Conservation (phyloP, 2,797 vertebrate species). For the Poeciliopsis paucimaculata region DNA sequence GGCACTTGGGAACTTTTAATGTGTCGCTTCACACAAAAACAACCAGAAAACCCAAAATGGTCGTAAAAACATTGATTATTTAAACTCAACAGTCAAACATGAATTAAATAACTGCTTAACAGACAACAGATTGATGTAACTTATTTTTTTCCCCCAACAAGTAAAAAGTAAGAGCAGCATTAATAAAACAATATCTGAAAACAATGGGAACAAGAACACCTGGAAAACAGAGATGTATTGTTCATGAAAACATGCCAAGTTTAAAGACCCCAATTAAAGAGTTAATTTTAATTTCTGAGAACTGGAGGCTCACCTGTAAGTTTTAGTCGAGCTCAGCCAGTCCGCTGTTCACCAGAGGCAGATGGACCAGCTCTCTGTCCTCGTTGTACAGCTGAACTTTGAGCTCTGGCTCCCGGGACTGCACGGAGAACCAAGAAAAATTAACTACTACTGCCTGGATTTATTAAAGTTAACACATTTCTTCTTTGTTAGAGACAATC, state of each 20-base stretch:
- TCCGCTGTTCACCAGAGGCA: slow-evolving; percentile 84
- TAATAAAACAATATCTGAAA: slow-evolving; percentile 15
- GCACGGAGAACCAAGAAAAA: neutral
- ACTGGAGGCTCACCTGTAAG: neutral
- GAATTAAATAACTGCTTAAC: slow-evolving; percentile 7
- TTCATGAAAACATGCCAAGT: neutral
- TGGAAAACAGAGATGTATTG: slow-evolving; percentile 5
- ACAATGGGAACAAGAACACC: slow-evolving; percentile 5
- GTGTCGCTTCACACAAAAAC: neutral
- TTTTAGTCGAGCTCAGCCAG: slow-evolving; percentile 83
- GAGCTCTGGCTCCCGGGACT: slow-evolving; percentile 78
- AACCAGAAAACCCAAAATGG: slow-evolving; percentile 16
- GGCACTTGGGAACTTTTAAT: slow-evolving; percentile 37
- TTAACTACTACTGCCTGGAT: too few relatives aligned
- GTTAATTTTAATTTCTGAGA: neutral
- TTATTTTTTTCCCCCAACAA: neutral
- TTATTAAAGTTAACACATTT: neutral
- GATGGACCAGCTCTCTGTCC: slow-evolving; percentile 78
- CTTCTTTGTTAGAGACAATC: neutral
- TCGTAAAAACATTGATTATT: neutral
- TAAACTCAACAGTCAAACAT: slow-evolving; percentile 22
- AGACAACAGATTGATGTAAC: slow-evolving; percentile 1
- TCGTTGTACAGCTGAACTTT: slow-evolving; percentile 84
- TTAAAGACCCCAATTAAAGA: neutral
- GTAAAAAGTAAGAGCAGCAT: slow-evolving; percentile 16